Evolutionary conservation across 2,797 vertebrate species (phyloP).

Genomic region (Urophycis tenuis): DNA sequence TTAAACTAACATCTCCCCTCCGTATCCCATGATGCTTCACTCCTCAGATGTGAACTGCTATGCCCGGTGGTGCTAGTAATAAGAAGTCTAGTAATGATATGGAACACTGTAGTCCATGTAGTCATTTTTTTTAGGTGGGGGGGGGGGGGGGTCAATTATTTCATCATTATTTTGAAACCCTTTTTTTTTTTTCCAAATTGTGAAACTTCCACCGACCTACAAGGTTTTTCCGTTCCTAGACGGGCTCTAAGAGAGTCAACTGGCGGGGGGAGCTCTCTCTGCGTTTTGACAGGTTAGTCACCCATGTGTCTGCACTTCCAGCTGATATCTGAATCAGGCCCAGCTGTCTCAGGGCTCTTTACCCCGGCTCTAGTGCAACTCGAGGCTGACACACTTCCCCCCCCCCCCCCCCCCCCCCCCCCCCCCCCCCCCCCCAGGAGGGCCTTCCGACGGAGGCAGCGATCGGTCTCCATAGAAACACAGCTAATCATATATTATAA

Average conservation of each 20-base stretch:
- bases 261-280: background rate
- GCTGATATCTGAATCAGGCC: background rate
- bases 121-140: no score
- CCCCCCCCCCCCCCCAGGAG: no score
- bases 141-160: no score
- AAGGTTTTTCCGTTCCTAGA: background rate
- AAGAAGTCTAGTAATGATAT: no score
- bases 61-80: no score
- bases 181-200: no score
- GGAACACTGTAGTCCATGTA: no score
- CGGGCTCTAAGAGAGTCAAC: background rate
- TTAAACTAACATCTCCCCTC: background rate
- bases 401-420: no score
- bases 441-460: background rate
- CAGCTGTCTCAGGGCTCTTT: background rate
- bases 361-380: background rate
- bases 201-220: background rate
- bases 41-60: background rate
- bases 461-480: background rate
- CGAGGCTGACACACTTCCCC: background rate
- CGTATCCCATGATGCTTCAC: background rate
- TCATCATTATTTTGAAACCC: no score
- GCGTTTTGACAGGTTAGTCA: background rate
- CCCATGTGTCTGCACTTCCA: background rate
- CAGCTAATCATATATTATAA: background rate